Conservation (phyloP, 2,888 invertebrate species). For the Poecilus cupreus region DNA sequence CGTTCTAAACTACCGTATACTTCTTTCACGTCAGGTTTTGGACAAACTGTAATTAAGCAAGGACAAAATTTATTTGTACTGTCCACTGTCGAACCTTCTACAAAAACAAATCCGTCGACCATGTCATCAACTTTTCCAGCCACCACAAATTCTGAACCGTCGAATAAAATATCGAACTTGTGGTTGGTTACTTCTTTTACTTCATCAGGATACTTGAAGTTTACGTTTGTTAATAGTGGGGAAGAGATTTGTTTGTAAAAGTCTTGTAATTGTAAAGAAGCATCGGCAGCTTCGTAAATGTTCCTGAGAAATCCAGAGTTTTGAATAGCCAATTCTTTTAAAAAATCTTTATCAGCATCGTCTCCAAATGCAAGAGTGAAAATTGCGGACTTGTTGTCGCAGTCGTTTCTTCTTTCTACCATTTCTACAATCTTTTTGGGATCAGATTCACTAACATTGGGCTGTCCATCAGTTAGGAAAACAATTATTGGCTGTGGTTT, state of each 20-base stretch:
- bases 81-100: constrained; percentile 57
- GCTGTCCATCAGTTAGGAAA: constrained; percentile 67
- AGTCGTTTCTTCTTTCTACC: constrained; percentile 2
- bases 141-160: constrained; percentile 77
- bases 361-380: constrained; percentile 73
- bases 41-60: constrained; percentile 44
- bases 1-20: constrained; percentile 71
- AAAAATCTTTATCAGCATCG: constrained; percentile 71
- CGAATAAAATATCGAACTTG: constrained; percentile 75
- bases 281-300: constrained; percentile 72
- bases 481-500: constrained; percentile 70
- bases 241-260: constrained; percentile 72
- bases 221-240: constrained; percentile 71
- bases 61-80: constrained; percentile 66
- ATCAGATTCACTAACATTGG: constrained; percentile 65
- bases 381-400: constrained; percentile 64
- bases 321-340: constrained; percentile 71
- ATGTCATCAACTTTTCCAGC: constrained; percentile 71
- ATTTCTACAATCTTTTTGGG: constrained; percentile 15
- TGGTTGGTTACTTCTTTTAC: constrained; percentile 69
- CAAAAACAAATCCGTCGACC: constrained; percentile 17
- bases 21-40: constrained; percentile 11
- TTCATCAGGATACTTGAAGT: constrained; percentile 68
- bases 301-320: constrained; percentile 72
- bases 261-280: constrained; percentile 70